phyloP scores from a whole-genome alignment of 64 coral and sea anemone genomes.

The Dendronephthya gigantea region DNA sequence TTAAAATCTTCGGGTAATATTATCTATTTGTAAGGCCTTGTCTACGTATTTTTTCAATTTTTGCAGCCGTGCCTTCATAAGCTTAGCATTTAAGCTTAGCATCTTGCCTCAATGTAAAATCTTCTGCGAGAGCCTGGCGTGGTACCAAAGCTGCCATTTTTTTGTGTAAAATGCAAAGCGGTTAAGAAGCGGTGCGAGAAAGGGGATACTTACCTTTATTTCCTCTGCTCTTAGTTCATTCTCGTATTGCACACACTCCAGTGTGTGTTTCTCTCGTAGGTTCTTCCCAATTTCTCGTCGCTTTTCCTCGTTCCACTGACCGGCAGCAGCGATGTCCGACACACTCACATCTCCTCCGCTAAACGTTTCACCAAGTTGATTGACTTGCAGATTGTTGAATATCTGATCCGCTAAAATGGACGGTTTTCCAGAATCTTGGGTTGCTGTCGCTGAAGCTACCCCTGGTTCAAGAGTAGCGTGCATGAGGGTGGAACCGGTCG shows the following conservation, averaged over 20 bases:
- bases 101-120: too few relatives aligned
- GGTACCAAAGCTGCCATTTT: too few relatives aligned
- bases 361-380: slow-evolving; percentile 91
- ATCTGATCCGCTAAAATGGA: slow-evolving; percentile 60
- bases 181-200: background rate
- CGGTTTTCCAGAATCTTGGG: background rate
- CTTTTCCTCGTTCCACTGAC: slow-evolving; percentile 63
- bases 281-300: slow-evolving; percentile 72
- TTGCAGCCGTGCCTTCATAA: too few relatives aligned
- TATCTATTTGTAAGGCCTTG: too few relatives aligned
- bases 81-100: too few relatives aligned
- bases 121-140: too few relatives aligned
- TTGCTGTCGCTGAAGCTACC: background rate
- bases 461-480: background rate
- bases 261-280: slow-evolving; percentile 85
- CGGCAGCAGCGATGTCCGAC: slow-evolving; percentile 57
- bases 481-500: background rate
- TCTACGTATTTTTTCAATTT: too few relatives aligned
- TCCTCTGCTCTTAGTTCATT: slow-evolving; percentile 75
- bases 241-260: slow-evolving; percentile 81
- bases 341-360: slow-evolving; percentile 70
- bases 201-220: slow-evolving; percentile 58
- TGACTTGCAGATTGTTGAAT: slow-evolving; percentile 57
- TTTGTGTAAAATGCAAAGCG: too few relatives aligned
- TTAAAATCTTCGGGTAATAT: too few relatives aligned